phyloP scores from a whole-genome alignment of 2,797 vertebrate genomes.

The Synaphobranchus kaupii region DNA sequence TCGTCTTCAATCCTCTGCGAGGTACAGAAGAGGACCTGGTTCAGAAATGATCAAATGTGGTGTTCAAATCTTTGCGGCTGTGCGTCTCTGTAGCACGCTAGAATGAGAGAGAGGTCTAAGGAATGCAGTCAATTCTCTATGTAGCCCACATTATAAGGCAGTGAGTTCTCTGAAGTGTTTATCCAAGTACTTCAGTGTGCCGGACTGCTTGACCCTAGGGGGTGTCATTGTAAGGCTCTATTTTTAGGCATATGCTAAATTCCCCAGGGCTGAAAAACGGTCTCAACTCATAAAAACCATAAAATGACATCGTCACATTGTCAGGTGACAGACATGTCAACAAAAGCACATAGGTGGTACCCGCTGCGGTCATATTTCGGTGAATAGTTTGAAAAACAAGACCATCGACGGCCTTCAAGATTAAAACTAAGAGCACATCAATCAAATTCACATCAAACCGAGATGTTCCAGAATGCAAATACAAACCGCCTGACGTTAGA shows the following conservation, averaged over 20 bases:
- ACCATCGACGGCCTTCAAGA: slow-evolving; percentile 52
- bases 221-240: background rate
- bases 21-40: background rate
- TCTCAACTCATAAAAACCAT: background rate
- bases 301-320: background rate
- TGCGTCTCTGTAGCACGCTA: background rate
- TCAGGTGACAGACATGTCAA: background rate
- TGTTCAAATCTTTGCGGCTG: background rate
- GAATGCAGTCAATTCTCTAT: background rate
- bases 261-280: background rate
- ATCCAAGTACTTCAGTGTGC: background rate
- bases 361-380: background rate
- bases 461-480: background rate
- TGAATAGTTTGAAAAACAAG: background rate
- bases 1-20: background rate
- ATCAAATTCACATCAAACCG: background rate
- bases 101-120: background rate
- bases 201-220: background rate
- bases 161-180: background rate
- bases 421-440: slow-evolving; percentile 60
- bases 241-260: background rate
- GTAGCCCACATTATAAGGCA: too few relatives aligned
- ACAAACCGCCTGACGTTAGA: background rate
- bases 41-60: background rate
- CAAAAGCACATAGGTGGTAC: background rate